phyloP scores from a whole-genome alignment of 2,797 vertebrate genomes.

The Tenualosa thibaudeaui region DNA sequence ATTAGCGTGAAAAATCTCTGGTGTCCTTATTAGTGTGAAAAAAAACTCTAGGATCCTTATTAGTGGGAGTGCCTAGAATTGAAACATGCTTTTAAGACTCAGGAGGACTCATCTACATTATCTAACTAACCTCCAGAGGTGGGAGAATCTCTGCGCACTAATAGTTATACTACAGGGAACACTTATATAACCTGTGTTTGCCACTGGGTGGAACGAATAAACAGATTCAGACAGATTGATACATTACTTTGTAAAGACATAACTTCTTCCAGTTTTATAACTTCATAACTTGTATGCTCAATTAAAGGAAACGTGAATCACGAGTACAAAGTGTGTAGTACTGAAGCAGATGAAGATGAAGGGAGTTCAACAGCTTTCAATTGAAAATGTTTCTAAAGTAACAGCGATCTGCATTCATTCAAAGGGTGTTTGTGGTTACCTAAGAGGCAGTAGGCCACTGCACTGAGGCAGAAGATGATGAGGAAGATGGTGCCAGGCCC shows the following conservation, averaged over 20 bases:
- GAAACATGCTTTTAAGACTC: not conserved
- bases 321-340: not conserved
- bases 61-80: not conserved
- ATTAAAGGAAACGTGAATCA: not conserved
- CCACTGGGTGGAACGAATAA: not conserved
- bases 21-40: no score
- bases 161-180: not conserved
- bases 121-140: not conserved
- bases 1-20: no score
- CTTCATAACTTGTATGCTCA: not conserved
- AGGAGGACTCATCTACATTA: not conserved
- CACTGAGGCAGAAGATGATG: slow-evolving; percentile 70
- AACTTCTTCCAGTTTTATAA: not conserved
- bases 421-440: slow-evolving; percentile 55
- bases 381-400: not conserved
- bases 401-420: not conserved
- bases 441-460: slow-evolving; percentile 70
- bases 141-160: not conserved
- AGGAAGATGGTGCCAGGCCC: slow-evolving; percentile 74
- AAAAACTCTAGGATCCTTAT: not conserved
- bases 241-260: not conserved
- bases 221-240: not conserved
- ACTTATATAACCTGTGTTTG: not conserved
- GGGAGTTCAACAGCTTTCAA: not conserved
- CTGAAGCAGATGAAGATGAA: not conserved